Conservation (phyloP, 2,888 invertebrate genomes). For the Drosophila kokeensis region DNA sequence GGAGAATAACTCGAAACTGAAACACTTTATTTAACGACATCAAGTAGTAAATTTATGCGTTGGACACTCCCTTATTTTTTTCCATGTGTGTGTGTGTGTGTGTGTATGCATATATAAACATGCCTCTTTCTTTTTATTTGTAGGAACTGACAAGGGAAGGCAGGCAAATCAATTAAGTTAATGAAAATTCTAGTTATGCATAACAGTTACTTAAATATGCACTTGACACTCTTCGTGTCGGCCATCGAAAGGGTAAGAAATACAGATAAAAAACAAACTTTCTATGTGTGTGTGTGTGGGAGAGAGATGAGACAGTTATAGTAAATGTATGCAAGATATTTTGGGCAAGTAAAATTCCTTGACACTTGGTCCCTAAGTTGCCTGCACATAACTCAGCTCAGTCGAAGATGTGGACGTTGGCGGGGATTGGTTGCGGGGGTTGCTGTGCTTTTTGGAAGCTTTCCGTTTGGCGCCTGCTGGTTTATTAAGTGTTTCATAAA, state of each 20-base stretch:
- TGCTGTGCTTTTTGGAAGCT: conserved; percentile 1
- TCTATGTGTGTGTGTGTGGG: neutral
- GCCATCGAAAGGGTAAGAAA: neutral
- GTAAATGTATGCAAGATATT: conserved; percentile 26
- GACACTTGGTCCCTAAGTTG: conserved; percentile 52
- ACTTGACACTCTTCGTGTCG: conserved; percentile 37
- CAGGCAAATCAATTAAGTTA: conserved; percentile 64
- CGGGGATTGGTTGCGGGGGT: neutral
- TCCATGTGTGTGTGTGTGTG: conserved; percentile 4
- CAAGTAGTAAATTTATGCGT: conserved; percentile 1
- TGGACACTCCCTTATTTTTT: neutral
- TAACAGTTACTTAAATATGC: conserved; percentile 49
- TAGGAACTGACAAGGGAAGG: neutral
- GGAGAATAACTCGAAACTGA: neutral
- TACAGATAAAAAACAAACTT: neutral
- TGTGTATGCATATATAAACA: neutral
- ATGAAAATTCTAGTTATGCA: conserved; percentile 63
- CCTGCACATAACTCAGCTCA: conserved; percentile 33
- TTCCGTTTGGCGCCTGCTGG: conserved; percentile 13
- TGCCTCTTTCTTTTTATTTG: neutral
- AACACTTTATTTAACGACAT: conserved; percentile 5
- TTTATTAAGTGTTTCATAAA: conserved; percentile 54
- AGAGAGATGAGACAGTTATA: neutral
- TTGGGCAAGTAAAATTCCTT: conserved; percentile 46
- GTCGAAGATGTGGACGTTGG: neutral